Percentiles rank a stretch among this genome's conserved stretches.
These are phyloP conservation scores for Ciona savignyi DNA, from an alignment of 23 tunicate species.

Conservation along the genomic window DNA sequence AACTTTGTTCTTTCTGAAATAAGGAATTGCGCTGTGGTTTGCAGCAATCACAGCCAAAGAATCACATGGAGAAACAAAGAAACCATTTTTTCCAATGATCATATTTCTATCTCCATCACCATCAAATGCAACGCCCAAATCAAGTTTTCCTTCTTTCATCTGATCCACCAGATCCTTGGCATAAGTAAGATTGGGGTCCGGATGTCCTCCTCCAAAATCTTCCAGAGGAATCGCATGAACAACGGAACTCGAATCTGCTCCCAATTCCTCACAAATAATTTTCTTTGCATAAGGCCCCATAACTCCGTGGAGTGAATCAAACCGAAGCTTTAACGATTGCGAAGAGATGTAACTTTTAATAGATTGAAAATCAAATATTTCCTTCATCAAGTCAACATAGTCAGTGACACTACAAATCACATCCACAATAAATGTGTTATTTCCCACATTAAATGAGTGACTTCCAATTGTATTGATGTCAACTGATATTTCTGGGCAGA, in stretches of 20 bases:
- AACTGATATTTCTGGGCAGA: constrained; percentile 45
- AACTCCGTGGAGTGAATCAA: constrained; percentile 92
- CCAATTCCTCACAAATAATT: constrained; percentile 66
- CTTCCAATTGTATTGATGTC: constrained; percentile 49
- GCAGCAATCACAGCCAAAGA: constrained; percentile 95
- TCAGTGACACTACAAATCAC: constrained; percentile 71
- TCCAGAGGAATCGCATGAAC: constrained; percentile 71
- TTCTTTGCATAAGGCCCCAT: constrained; percentile 82
- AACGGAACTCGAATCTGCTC: constrained; percentile 37
- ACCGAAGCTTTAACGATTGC: constrained; percentile 39
- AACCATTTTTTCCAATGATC: constrained; percentile 95
- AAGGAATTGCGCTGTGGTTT: constrained; percentile 73
- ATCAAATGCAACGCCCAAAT: constrained; percentile 98
- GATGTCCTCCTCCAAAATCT: constrained; percentile 96
- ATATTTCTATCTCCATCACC: constrained; percentile 99
- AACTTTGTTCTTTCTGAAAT: constrained; percentile 57
- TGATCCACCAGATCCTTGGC: constrained; percentile 67
- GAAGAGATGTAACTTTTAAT: constrained; percentile 38
- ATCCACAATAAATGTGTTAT: constrained; percentile 37
- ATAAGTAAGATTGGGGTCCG: constrained; percentile 95
- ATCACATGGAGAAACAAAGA: constrained; percentile 97
- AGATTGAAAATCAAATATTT: constrained; percentile 64
- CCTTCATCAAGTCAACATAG: constrained; percentile 80
- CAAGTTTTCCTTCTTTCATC: constrained; percentile 79
- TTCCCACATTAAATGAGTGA: constrained; percentile 32